These are phyloP conservation scores for Drosophila trichaetosa DNA, from an alignment of 2,888 invertebrate species.

Conservation along the genomic window DNA sequence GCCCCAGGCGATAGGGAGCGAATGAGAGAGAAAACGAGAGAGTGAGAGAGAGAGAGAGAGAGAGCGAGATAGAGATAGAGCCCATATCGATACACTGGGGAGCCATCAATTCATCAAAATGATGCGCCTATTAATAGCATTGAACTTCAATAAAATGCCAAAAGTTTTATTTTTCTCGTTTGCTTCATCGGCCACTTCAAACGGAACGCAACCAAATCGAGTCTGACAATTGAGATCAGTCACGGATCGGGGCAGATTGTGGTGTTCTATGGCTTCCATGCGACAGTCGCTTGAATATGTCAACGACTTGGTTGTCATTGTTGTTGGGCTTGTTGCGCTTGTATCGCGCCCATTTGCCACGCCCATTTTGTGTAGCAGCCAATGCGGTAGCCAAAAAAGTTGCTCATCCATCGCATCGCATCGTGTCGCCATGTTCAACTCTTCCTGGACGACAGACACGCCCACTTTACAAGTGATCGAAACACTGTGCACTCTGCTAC, in stretches of 20 bases:
- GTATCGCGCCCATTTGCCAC: slow-evolving; percentile 52
- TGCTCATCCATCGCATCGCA: slow-evolving; percentile 59
- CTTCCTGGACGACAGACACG: slow-evolving; percentile 67
- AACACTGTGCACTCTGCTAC: slow-evolving; percentile 26
- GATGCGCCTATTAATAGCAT: slow-evolving; percentile 60
- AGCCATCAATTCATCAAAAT: slow-evolving; percentile 81
- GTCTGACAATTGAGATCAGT: slow-evolving; percentile 58
- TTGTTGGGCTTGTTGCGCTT: slow-evolving; percentile 2
- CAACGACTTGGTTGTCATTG: slow-evolving; percentile 61
- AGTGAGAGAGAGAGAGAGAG: neutral
- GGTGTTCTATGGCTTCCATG: neutral
- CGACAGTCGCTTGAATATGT: slow-evolving; percentile 56
- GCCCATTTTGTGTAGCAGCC: slow-evolving; percentile 72
- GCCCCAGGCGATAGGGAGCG: slow-evolving; percentile 28
- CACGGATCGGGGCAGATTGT: slow-evolving; percentile 17
- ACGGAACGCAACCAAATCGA: slow-evolving; percentile 60
- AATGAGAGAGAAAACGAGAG: neutral
- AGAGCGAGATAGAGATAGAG: neutral
- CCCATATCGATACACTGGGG: slow-evolving; percentile 66
- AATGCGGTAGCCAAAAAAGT: slow-evolving; percentile 67
- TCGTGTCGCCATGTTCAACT: slow-evolving; percentile 63
- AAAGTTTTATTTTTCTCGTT: slow-evolving; percentile 35
- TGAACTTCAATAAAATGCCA: slow-evolving; percentile 78
- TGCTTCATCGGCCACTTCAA: slow-evolving; percentile 63
- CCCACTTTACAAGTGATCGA: slow-evolving; percentile 71